Evolutionary conservation across 2,888 invertebrate species (phyloP), one percentile per base, ranked within the genome.

Genomic region (Platycheirus rosarum): DNA sequence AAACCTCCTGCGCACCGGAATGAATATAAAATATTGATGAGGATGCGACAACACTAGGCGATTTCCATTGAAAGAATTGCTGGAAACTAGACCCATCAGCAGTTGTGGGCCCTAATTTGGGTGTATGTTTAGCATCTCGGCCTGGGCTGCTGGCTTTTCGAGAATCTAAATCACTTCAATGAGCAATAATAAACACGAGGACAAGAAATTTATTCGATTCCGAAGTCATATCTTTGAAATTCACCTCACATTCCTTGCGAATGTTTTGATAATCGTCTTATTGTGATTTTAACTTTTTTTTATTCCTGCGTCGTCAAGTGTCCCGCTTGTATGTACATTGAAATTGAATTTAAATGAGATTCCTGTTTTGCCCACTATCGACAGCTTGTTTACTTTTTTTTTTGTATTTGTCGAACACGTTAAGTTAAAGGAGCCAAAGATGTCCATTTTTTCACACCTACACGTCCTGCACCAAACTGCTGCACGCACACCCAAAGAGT

Each of bases 1-100:
- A 63, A n/a, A n/a, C n/a, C n/a, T n/a, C 48, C 37, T 48, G 42
- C 23, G 23, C 35, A 42, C 46, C 37, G 48, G 49, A 82, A 82
- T 77, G 71, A 77, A 77, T 82, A 77, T 82, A 77, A 76, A 73
- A 82, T 77, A 82, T 77, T 77, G 77, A 77, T 73, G 73, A 73
- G 42, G 48, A 66, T 23, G n/a, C 70, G 80, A 66, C 49, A 63
- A 77, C 66, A 46, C 62, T 23, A 71, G 55, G 71, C 48, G 53
- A 69, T 74, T 74, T 69, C n/a, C 7, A 23, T 23, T n/a, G n/a
- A n/a, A n/a, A n/a, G n/a, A n/a, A n/a, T n/a, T n/a, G n/a, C n/a
- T n/a, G n/a, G n/a, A n/a, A n/a, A n/a, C n/a, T n/a, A n/a, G n/a
- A n/a, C n/a, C n/a, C n/a, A n/a, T n/a, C n/a, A n/a, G n/a, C n/a